Evolutionary conservation across 2,113 vertebrate species (phyloP).

Genomic region (Prolemur simus): DNA sequence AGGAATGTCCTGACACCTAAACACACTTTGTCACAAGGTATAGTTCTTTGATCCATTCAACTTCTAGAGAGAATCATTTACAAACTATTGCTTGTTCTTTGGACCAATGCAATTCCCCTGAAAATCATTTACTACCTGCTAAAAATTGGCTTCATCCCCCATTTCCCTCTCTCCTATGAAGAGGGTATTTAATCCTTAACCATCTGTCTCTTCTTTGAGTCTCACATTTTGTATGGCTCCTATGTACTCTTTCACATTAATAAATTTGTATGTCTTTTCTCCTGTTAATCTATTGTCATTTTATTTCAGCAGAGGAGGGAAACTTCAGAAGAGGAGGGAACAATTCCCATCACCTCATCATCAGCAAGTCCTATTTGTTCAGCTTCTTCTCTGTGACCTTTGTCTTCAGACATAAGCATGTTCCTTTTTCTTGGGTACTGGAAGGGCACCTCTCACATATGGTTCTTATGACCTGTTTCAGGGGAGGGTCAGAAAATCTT

Average conservation of each 20-base stretch:
- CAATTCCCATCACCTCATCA: neutral
- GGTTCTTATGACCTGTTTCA: neutral
- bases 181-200: neutral
- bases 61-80: neutral
- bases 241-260: neutral
- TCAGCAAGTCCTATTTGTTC: neutral
- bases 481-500: neutral
- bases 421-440: neutral
- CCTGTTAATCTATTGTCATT: neutral
- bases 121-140: neutral
- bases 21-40: neutral
- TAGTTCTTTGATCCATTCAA: neutral
- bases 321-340: neutral
- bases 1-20: neutral
- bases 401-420: neutral
- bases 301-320: neutral
- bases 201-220: neutral
- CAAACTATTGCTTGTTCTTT: neutral
- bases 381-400: neutral
- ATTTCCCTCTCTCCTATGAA: neutral
- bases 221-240: neutral
- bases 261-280: neutral
- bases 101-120: neutral
- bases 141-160: neutral
- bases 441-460: neutral